These are phyloP conservation scores for Endotricha flammealis DNA, from an alignment of 2,888 invertebrate species.

Conservation along the genomic window DNA sequence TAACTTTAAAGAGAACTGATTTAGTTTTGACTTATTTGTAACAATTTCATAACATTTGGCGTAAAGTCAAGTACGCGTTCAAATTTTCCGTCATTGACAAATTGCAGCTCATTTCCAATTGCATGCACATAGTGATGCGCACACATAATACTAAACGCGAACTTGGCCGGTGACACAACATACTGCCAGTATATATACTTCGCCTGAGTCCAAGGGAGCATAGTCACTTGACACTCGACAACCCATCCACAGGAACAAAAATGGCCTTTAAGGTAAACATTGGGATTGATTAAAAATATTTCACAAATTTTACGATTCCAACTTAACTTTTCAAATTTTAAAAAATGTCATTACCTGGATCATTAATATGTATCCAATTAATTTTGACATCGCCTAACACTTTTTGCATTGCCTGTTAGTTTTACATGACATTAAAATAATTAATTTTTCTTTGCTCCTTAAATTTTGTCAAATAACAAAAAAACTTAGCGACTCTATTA, in stretches of 20 bases:
- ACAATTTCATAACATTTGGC: constrained; percentile 58
- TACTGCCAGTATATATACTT: constrained; percentile 57
- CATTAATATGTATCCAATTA: no score
- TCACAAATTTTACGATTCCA: no score
- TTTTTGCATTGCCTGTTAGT: no score
- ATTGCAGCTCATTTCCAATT: constrained; percentile 70
- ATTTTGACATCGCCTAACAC: no score
- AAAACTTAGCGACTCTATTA: no score
- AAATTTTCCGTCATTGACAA: constrained; percentile 70
- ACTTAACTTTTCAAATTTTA: no score
- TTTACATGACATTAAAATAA: no score
- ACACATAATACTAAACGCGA: constrained; percentile 63
- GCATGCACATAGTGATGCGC: constrained; percentile 63
- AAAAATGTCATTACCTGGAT: no score
- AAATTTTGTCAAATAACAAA: no score
- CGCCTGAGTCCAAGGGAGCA: constrained; percentile 46
- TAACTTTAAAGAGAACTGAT: neutral
- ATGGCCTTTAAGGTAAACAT: constrained; percentile 67
- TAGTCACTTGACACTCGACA: constrained; percentile 58
- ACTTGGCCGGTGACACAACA: constrained; percentile 66
- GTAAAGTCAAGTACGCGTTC: constrained; percentile 60
- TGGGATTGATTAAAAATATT: no score
- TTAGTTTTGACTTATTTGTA: constrained; percentile 20
- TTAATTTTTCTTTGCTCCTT: no score
- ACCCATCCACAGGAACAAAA: constrained; percentile 46